Conservation (phyloP, 2,113 vertebrate genomes). For the Monopterus albus region DNA sequence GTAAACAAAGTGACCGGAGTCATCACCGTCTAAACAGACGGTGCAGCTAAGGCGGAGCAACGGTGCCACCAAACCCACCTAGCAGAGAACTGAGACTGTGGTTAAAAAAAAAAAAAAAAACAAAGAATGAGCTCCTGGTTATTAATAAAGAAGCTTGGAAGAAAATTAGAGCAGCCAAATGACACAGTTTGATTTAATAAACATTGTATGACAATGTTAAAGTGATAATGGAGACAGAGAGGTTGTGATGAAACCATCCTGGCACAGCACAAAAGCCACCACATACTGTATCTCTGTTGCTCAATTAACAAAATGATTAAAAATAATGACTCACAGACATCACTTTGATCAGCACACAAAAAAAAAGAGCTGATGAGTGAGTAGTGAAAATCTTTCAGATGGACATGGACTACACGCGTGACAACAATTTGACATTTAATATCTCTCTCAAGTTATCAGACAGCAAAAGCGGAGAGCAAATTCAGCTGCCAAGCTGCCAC, state of each 20-base stretch:
- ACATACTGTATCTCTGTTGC: slow-evolving; percentile 7
- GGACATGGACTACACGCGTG: slow-evolving; percentile 20
- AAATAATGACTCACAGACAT: slow-evolving; percentile 32
- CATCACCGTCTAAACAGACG: slow-evolving; percentile 19
- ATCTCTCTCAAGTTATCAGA: slow-evolving; percentile 34
- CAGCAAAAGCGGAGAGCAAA: slow-evolving; percentile 11
- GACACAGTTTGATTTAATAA: too few relatives aligned
- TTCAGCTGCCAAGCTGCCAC: slow-evolving; percentile 16
- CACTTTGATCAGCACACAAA: slow-evolving; percentile 12
- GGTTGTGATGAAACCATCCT: slow-evolving; percentile 20
- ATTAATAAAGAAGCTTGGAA: too few relatives aligned
- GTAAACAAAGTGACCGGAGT: slow-evolving; percentile 18
- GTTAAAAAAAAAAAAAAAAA: not conserved
- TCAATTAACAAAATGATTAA: slow-evolving; percentile 35
- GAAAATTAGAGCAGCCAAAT: too few relatives aligned
- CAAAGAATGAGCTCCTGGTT: too few relatives aligned
- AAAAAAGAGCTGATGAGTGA: not conserved
- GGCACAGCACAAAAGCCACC: not conserved
- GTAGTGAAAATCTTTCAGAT: slow-evolving; percentile 24
- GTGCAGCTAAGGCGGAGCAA: slow-evolving; percentile 8
- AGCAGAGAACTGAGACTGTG: not conserved
- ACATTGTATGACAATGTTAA: slow-evolving; percentile 18
- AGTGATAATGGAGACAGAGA: slow-evolving; percentile 37
- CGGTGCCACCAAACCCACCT: slow-evolving; percentile 33
- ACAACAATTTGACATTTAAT: slow-evolving; percentile 58